A percentile compares a stretch with the other conserved stretches of the same genome.
These are phyloP conservation scores for Mythimna impura DNA, from an alignment of 2,888 invertebrate species.

Conservation along the genomic window DNA sequence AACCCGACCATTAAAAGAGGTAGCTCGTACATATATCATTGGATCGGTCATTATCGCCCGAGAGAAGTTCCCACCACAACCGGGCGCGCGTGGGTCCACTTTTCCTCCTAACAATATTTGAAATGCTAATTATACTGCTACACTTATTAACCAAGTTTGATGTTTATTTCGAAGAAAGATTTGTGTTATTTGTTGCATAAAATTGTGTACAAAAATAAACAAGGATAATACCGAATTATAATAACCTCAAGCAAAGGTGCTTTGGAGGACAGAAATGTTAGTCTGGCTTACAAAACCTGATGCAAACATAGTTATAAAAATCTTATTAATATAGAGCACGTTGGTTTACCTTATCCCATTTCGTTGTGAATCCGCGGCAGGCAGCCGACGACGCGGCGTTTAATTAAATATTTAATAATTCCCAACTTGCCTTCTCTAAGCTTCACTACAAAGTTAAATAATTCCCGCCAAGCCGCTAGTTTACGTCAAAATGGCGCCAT, in stretches of 20 bases:
- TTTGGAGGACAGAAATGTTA: background rate
- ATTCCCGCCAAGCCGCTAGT: constrained; percentile 49
- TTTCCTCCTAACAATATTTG: no score
- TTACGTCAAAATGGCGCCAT: constrained; percentile 31
- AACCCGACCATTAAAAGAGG: no score
- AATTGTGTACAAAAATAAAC: no score
- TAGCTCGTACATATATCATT: no score
- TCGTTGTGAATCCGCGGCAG: constrained; percentile 35
- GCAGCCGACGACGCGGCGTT: constrained; percentile 38
- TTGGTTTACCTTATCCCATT: constrained; percentile 39
- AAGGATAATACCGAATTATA: no score
- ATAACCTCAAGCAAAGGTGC: no score
- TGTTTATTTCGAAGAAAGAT: no score
- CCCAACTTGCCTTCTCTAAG: constrained; percentile 42
- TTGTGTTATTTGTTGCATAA: no score
- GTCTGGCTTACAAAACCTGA: constrained; percentile 14
- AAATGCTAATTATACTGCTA: no score
- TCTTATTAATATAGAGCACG: constrained; percentile 50
- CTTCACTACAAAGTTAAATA: constrained; percentile 45
- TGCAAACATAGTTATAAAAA: constrained; percentile 36
- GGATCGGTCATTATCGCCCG: background rate
- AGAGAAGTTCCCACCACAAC: no score
- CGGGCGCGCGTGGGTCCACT: no score
- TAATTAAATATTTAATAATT: constrained; percentile 72
- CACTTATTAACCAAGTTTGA: no score